These are phyloP conservation scores for Zaprionus gabonicus DNA, from an alignment of 1,140 invertebrate genomes.

Conservation along the genomic window DNA sequence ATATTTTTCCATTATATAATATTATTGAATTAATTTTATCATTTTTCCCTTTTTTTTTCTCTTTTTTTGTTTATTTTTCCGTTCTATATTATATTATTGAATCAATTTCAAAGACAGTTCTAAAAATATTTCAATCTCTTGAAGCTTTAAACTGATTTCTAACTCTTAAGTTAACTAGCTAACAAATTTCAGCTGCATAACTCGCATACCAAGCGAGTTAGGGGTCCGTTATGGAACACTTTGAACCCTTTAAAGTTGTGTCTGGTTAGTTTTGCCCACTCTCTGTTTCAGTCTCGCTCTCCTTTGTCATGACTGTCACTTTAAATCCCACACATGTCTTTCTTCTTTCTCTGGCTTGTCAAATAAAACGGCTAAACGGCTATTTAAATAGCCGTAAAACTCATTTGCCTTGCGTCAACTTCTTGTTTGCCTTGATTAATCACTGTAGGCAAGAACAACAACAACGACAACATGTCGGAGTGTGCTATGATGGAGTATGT, in stretches of 20 bases:
- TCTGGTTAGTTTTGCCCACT: not conserved
- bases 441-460: slow-evolving; percentile 36
- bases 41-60: too few relatives aligned
- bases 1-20: not conserved
- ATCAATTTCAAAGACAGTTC: too few relatives aligned
- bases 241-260: not conserved
- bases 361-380: slow-evolving; percentile 33
- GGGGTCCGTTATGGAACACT: not conserved
- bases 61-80: too few relatives aligned
- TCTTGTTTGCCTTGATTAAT: slow-evolving; percentile 61
- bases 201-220: not conserved
- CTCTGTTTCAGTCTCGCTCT: too few relatives aligned
- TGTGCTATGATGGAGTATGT: slow-evolving; percentile 58
- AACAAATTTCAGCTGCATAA: not conserved
- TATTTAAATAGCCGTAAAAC: slow-evolving; percentile 48
- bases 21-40: not conserved
- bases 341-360: not conserved
- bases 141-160: too few relatives aligned
- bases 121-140: too few relatives aligned
- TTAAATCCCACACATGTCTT: not conserved
- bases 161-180: not conserved
- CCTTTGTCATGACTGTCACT: not conserved
- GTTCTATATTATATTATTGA: too few relatives aligned
- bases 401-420: not conserved
- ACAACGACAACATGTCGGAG: slow-evolving; percentile 47